Evolutionary conservation across 2,113 vertebrate genomes (phyloP).

Genomic region (Erythrocercus mccallii): DNA sequence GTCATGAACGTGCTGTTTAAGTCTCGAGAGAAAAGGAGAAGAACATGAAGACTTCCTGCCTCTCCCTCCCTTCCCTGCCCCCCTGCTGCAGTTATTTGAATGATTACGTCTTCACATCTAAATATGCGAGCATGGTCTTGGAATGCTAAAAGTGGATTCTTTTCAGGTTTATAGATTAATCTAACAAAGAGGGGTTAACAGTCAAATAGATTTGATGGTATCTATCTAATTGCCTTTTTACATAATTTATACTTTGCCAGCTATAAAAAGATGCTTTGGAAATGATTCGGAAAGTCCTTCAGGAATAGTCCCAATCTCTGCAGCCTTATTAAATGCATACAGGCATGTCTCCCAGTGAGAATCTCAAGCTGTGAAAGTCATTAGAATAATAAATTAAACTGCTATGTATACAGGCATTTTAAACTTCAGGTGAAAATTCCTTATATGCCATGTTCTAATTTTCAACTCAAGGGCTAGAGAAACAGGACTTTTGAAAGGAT

Average conservation of each 20-base stretch:
- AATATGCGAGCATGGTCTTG: slow-evolving; percentile 16
- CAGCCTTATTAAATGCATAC: slow-evolving; percentile 75
- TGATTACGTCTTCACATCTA: background rate
- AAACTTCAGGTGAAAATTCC: slow-evolving; percentile 69
- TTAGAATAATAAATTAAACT: slow-evolving; percentile 83
- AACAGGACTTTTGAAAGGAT: background rate
- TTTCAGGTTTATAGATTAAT: slow-evolving; percentile 50
- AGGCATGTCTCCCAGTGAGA: slow-evolving; percentile 72
- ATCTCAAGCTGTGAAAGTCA: slow-evolving; percentile 78
- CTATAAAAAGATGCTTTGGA: slow-evolving; percentile 73
- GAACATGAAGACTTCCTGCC: background rate
- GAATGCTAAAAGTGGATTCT: slow-evolving; percentile 37
- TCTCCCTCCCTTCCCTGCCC: background rate
- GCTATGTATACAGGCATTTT: slow-evolving; percentile 64
- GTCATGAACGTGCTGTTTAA: background rate
- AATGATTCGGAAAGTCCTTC: slow-evolving; percentile 65
- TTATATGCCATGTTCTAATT: slow-evolving; percentile 63
- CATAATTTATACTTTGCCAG: slow-evolving; percentile 62
- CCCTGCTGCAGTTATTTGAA: background rate
- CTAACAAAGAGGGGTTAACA: slow-evolving; percentile 60
- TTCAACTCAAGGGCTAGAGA: slow-evolving; percentile 38
- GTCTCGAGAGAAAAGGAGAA: background rate
- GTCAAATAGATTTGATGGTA: slow-evolving; percentile 41
- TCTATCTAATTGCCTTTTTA: slow-evolving; percentile 63
- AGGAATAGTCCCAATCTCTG: slow-evolving; percentile 70